These are phyloP conservation scores for Sitta europaea DNA, from an alignment of 2,113 vertebrate genomes.

Conservation along the genomic window DNA sequence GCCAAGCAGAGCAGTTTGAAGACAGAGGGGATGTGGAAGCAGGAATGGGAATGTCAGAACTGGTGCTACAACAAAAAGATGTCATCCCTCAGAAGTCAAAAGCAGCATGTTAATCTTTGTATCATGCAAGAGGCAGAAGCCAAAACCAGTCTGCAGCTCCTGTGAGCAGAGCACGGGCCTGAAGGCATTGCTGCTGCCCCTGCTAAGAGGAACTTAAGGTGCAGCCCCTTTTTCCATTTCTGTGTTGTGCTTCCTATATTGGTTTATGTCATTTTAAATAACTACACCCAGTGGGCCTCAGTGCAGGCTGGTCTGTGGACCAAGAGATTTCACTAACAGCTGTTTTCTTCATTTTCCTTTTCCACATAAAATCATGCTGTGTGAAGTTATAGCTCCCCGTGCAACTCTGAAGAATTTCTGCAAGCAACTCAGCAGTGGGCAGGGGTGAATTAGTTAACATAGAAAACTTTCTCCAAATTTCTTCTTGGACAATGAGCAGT, in stretches of 20 bases:
- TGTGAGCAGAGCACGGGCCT: not conserved
- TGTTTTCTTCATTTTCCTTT: not conserved
- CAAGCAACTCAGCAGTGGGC: not conserved
- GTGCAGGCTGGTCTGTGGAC: not conserved
- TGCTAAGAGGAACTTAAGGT: not conserved
- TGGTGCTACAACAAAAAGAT: not conserved
- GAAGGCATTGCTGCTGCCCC: not conserved
- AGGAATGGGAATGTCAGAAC: not conserved
- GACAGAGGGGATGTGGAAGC: not conserved
- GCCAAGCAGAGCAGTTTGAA: not conserved
- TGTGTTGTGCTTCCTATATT: not conserved
- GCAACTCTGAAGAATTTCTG: not conserved
- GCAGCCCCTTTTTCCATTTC: not conserved
- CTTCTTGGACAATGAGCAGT: not conserved
- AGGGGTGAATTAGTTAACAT: not conserved
- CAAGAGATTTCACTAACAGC: not conserved
- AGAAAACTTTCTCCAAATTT: not conserved
- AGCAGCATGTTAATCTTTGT: not conserved
- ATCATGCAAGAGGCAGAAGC: not conserved
- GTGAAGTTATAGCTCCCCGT: rapidly evolving
- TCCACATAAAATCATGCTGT: not conserved
- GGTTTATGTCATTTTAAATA: not conserved
- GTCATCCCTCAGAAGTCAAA: not conserved
- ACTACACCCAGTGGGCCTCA: not conserved
- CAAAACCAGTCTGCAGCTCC: not conserved